Base-by-base conservation (phyloP, 2,888 invertebrate genomes). In the Sinodicranocentrus sp. region DNA sequence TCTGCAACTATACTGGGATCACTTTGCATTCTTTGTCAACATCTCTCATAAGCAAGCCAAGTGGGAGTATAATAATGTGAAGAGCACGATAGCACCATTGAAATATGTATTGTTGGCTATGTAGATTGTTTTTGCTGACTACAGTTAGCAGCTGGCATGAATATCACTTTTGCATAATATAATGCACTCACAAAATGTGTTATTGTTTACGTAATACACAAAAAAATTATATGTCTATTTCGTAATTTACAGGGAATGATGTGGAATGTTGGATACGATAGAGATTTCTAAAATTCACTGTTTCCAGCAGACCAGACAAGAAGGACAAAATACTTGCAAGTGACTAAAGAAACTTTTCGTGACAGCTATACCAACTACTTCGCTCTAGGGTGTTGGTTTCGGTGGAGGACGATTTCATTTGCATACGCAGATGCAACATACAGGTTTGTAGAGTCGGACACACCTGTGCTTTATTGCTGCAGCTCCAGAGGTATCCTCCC, bases 21-120 rank as follows among this genome's bases (percentile, higher is more conserved):
- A 63, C 63, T 48, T 63, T 8, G 28, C 52, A 19, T 8, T 10
- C n/a, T 23, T 52, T 59, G 59, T 25, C 59, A 54, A 54, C 19
- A 59, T 17, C 48, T n/a, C 5, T 48, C 5, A 26, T 59, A 15
- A 63, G 44, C 72, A 59, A 5, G 23, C 25, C 25, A 13, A 43
- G 17, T 54, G 68, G 57, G 28, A 54, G 71, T 39, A 57, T 33
- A 28, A 72, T 17, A 26, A 33, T 39, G 2, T 15, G 17, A 73
- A 73, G 43, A 73, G 57, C 71, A 71, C 57, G 57, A 57, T 59
- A 72, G 59, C 43, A 59, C 43, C 72, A 59, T 71, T 57, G 23
- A 21, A 23, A 39, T 17, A 10, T 33, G 23, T 48, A 26, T 26
- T 25, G 43, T 72, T 59, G 59, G 21, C 33, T 21, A 28, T 57